Base-by-base conservation (phyloP, 2,797 vertebrate species). In the Hephaestus fuliginosus region DNA sequence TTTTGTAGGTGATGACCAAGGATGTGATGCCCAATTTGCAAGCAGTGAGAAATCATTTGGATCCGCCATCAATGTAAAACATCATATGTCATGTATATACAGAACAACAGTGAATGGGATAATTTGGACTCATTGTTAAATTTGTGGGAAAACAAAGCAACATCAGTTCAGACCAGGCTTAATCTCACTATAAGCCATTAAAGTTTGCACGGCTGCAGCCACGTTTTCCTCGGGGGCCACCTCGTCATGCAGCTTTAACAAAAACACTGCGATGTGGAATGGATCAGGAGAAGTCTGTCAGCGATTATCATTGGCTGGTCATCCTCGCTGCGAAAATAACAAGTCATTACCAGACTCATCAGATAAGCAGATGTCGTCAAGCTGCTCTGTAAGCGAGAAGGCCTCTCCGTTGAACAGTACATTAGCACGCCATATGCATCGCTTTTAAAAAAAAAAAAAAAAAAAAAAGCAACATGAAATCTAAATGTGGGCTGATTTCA, bases 281-380 rank as follows among this genome's bases (percentile, higher is more conserved):
- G 81, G 67, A 76, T 84, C 63, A 68, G 60, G 51, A 43, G 63
- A 76, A 85, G 71, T 88, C 86, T 92, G 91, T 81, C 84, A 81
- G 78, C 44, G 77, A 92, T 90, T 90, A 88, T 88, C 84, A 87
- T 70, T 76, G 82, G 76, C 83, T 86, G 89, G 93, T 89, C 92
- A 91, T 86, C 86, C 74, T 85, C 70, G 13, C 71, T 87, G 86
- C 30, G 48, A 81, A 90, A 55, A 85, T 80, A 84, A 84, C 48
- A 82, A 88, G 75, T 89, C 84, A 89, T 90, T 91, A 90, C 87
- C 76, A 89, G 87, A 91, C 84, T 86, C 95, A 94, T 95, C 94
- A 95, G 92, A 95, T 90, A 85, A 95, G 86, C 95, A 95, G 95
- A 95, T 96, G 95, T 95, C 91, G 89, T 87, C 94, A 94, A 95